Evolutionary conservation across 2,888 invertebrate genomes (phyloP).

Genomic region (Neoitamus cyanurus): DNA sequence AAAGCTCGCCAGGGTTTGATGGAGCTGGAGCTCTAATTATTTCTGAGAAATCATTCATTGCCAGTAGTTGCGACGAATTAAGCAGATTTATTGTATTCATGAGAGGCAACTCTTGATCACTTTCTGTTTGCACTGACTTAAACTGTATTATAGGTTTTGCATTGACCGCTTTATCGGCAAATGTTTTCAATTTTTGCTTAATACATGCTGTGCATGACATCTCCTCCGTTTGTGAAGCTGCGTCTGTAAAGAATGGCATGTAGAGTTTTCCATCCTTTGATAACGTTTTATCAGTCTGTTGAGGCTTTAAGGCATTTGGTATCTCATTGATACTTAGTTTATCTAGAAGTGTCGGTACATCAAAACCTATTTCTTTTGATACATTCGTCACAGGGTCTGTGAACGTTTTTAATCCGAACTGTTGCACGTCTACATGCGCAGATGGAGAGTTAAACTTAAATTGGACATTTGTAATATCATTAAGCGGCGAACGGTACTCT

Average conservation of each 20-base stretch:
- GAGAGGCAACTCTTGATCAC: constrained; percentile 25
- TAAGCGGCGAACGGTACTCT: constrained; percentile 47
- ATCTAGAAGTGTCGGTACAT: constrained; percentile 18
- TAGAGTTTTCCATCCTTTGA: not conserved
- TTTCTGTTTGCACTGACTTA: not conserved
- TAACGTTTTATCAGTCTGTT: not conserved
- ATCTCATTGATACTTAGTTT: constrained; percentile 21
- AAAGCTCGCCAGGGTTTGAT: constrained; percentile 7
- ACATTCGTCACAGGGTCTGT: constrained; percentile 37
- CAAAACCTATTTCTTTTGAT: constrained; percentile 34
- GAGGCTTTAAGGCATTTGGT: not conserved
- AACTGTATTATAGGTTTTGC: not conserved
- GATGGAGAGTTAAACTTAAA: constrained; percentile 44
- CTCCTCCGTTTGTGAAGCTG: constrained; percentile 35
- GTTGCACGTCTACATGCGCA: constrained; percentile 15
- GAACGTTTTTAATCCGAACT: constrained; percentile 42
- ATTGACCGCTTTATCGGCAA: constrained; percentile 11
- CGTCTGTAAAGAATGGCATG: constrained; percentile 34
- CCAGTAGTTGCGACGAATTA: constrained; percentile 48
- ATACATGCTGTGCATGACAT: constrained; percentile 40
- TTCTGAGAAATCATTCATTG: constrained; percentile 48
- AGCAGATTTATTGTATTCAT: constrained; percentile 23
- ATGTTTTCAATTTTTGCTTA: constrained; percentile 32
- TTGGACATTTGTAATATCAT: constrained; percentile 16
- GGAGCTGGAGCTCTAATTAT: constrained; percentile 39